Evolutionary conservation across 1,140 invertebrate species (phyloP), one percentile per base, ranked within the genome.

Genomic region (Mactra quadrangularis): DNA sequence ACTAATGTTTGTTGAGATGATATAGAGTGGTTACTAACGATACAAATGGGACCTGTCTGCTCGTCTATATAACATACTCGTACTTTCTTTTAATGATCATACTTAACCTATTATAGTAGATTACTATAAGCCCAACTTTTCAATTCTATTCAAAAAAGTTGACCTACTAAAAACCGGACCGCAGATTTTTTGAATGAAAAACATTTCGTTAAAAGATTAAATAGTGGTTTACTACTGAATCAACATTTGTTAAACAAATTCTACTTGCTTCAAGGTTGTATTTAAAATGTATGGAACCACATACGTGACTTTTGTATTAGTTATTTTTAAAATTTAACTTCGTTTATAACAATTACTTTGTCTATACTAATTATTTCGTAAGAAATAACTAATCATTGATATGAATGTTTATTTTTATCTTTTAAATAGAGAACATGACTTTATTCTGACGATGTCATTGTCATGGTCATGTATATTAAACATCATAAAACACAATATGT

Each of bases 171-270:
- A 60, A 33, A 33, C 1, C 22, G 57, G 35, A 29, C 57, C 31
- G 9, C 31, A 33, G 35, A 60, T 31, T 60, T 53, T 33, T 25
- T 60, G 57, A 60, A 60, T 60, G 57, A 60, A 60, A 60, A 33
- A 33, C 31, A 60, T 35, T 60, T 60, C 3, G 13, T 60, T 1
- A 33, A 60, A 13, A 7, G n/a, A 7, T 60, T 4, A 9, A 60
- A n/a, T n/a, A 60, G 31, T 33, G 57, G 9, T 60, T 60, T 60
- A 60, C 57, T 60, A 60, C 57, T 33, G n/a, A 33, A 25, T 60
- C 57, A 60, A 60, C 57, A 60, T 60, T 33, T 60, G 35, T 33
- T 33, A 35, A 19, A 9, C 13, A 17, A n/a, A 4, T 7, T 53
- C 35, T 57, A 4, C 25, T 57, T 27, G 4, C 22, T 7, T 57